Evolutionary conservation across 2,888 invertebrate genomes (phyloP).

Genomic region (Horisme vitalbata): DNA sequence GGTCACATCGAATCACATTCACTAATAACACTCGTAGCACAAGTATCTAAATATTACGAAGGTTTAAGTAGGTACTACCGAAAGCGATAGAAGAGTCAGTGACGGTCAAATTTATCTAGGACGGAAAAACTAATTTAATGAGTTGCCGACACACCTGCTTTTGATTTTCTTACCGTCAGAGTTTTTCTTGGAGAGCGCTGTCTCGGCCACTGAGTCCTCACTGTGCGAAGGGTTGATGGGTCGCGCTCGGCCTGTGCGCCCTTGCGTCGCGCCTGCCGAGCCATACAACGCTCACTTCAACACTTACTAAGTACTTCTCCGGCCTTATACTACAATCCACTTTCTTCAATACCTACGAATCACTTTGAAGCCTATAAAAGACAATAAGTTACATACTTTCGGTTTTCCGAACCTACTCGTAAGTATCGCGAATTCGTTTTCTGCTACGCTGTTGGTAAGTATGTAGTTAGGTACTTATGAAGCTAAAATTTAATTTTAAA

Average conservation of each 20-base stretch:
- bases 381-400: not conserved
- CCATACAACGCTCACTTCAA: conserved; percentile 76
- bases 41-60: conserved; percentile 45
- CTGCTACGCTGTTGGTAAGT: conserved; percentile 15
- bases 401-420: not conserved
- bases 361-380: not conserved
- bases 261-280: conserved; percentile 75
- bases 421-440: not conserved
- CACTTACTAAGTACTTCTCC: conserved; percentile 42
- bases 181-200: conserved; percentile 90
- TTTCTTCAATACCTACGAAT: not conserved
- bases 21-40: conserved; percentile 41
- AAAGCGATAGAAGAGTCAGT: conserved; percentile 68
- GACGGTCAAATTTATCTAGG: conserved; percentile 56
- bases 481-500: no score
- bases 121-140: conserved; percentile 50
- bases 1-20: conserved; percentile 45
- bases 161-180: conserved; percentile 89
- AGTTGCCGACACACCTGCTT: conserved; percentile 39
- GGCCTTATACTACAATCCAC: conserved; percentile 16
- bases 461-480: no score
- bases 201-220: conserved; percentile 92
- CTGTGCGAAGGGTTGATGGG: conserved; percentile 87
- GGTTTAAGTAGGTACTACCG: conserved; percentile 50
- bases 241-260: conserved; percentile 67